These are phyloP conservation scores for Ceratina calcarata DNA, from an alignment of 1,140 invertebrate species.

Conservation along the genomic window DNA sequence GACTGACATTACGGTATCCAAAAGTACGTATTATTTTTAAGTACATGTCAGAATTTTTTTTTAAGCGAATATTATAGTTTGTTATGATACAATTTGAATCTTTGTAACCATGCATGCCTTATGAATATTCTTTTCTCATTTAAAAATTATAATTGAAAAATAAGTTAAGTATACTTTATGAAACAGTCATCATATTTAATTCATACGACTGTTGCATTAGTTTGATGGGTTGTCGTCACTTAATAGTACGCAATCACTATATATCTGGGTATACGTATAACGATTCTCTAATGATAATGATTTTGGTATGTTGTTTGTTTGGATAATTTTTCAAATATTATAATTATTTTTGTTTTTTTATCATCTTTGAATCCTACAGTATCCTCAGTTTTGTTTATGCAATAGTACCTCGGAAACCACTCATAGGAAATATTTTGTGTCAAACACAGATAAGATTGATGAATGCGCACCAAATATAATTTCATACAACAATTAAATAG, in stretches of 20 bases:
- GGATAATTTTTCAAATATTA: slow-evolving; percentile 7
- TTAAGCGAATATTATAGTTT: slow-evolving; percentile 1
- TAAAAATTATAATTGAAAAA: slow-evolving; percentile 29
- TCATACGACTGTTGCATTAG: neutral
- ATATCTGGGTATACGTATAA: no score
- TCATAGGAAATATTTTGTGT: neutral
- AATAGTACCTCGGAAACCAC: neutral
- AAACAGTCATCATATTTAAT: slow-evolving; percentile 34
- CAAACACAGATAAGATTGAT: neutral
- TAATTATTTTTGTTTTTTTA: slow-evolving; percentile 6
- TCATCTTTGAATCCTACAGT: neutral
- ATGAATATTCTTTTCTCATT: slow-evolving; percentile 31
- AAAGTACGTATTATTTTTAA: slow-evolving; percentile 32
- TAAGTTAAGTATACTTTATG: neutral
- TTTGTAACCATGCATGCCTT: neutral
- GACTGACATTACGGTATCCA: slow-evolving; percentile 50
- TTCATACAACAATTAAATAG: slow-evolving; percentile 11
- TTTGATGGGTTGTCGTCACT: neutral
- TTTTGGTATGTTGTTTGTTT: slow-evolving; percentile 62
- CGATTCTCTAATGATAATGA: neutral
- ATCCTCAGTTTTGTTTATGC: neutral
- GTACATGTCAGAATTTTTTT: neutral
- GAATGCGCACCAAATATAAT: slow-evolving; percentile 22
- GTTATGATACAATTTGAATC: neutral
- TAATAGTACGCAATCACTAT: slow-evolving; percentile 5